A percentile compares a stretch with the other conserved stretches of the same genome.
These are phyloP conservation scores for Micromussa lordhowensis DNA, from an alignment of 92 coral and sea anemone genomes.

Conservation along the genomic window DNA sequence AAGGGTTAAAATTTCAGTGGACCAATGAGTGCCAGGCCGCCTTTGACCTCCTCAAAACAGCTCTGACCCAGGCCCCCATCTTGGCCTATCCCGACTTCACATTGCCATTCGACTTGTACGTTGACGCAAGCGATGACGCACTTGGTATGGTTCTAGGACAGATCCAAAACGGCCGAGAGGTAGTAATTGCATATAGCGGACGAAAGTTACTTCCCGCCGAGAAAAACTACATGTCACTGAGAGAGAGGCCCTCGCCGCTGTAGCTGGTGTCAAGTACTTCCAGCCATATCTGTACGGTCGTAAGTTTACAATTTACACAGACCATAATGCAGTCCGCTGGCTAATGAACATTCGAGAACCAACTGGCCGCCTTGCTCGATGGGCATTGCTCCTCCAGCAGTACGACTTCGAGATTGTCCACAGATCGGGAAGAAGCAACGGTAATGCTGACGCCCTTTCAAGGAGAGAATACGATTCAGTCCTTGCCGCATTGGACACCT, in stretches of 20 bases:
- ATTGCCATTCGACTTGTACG: neutral
- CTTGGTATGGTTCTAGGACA: conserved; percentile 18
- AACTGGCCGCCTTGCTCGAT: conserved; percentile 23
- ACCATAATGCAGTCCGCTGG: conserved; percentile 41
- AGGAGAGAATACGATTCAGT: neutral
- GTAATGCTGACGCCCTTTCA: conserved; percentile 30
- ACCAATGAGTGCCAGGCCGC: conserved; percentile 23
- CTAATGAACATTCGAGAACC: conserved; percentile 33
- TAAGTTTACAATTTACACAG: conserved; percentile 22
- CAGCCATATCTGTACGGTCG: conserved; percentile 17
- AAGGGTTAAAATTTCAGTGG: conserved; percentile 25
- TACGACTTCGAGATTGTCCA: conserved; percentile 16
- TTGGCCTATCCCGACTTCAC: conserved; percentile 11
- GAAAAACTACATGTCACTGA: conserved; percentile 25
- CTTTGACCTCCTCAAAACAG: conserved; percentile 3
- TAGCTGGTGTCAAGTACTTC: conserved; percentile 16
- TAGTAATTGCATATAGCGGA: conserved; percentile 3
- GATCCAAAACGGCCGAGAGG: neutral
- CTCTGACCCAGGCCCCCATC: conserved; percentile 20
- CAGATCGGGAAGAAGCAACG: conserved; percentile 18
- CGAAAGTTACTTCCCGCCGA: conserved; percentile 20
- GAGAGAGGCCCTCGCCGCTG: conserved; percentile 4
- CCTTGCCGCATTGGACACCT: neutral
- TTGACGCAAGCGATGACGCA: conserved; percentile 34
- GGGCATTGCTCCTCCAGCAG: conserved; percentile 24